Conservation (phyloP, 2,888 invertebrate species). For the Drosophila melanosoma region DNA sequence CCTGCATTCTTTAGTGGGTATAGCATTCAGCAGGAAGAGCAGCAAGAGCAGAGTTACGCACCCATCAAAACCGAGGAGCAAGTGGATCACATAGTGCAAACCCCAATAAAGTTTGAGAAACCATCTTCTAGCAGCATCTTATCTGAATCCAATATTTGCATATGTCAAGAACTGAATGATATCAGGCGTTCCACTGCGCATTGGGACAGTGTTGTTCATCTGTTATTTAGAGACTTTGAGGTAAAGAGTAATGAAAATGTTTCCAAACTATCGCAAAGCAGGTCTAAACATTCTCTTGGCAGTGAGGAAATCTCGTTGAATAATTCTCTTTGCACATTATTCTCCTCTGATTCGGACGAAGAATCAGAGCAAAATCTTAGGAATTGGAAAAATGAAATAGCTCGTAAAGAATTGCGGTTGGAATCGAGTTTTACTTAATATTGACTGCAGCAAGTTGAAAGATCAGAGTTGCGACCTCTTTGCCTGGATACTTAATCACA, state of each 20-base stretch:
- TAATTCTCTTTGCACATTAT: neutral
- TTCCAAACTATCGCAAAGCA: neutral
- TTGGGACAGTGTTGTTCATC: conserved; percentile 22
- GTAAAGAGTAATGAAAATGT: neutral
- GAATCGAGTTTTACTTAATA: neutral
- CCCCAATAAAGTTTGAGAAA: no score
- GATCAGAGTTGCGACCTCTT: conserved; percentile 19
- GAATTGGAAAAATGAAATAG: neutral
- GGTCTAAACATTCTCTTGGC: neutral
- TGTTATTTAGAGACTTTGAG: neutral
- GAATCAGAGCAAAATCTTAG: neutral
- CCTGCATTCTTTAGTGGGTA: neutral
- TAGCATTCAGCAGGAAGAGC: neutral
- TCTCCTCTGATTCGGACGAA: neutral
- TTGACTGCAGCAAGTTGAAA: conserved; percentile 7
- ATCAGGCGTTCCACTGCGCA: conserved; percentile 14
- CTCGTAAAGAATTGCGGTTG: neutral
- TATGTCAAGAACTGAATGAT: conserved; percentile 14
- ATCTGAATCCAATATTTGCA: neutral
- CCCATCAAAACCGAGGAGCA: no score
- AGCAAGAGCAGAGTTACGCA: no score
- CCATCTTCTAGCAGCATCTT: no score
- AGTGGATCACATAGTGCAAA: no score
- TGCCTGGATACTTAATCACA: conserved; percentile 55
- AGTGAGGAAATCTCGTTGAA: neutral